These are phyloP conservation scores for Ormyrus pomaceus DNA, from an alignment of 2,888 invertebrate species.

Conservation along the genomic window DNA sequence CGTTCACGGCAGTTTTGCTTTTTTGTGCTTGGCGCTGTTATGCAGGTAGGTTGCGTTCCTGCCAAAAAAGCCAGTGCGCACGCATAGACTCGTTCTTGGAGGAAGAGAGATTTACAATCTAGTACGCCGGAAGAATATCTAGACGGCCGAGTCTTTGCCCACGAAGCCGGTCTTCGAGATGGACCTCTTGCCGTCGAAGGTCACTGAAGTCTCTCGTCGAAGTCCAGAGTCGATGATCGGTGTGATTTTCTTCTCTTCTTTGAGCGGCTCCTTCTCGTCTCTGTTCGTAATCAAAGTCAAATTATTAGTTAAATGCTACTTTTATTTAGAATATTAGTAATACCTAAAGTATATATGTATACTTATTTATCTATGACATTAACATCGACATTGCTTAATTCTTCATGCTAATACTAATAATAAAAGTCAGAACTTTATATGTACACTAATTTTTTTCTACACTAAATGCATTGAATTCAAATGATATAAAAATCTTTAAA, in stretches of 20 bases:
- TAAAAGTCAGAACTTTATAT: neutral
- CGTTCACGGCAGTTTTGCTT: neutral
- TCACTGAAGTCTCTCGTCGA: constrained; percentile 84
- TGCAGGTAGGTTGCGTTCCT: constrained; percentile 2
- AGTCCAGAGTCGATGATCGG: constrained; percentile 78
- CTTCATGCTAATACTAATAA: constrained; percentile 9
- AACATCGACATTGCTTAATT: constrained; percentile 1
- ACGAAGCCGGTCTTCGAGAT: constrained; percentile 91
- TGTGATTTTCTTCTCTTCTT: constrained; percentile 79
- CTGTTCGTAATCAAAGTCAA: constrained; percentile 72
- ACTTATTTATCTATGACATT: constrained; percentile 5
- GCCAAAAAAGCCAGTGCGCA: constrained; percentile 9
- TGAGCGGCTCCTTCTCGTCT: constrained; percentile 90
- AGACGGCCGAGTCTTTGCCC: constrained; percentile 94
- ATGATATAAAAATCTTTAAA: too few species aligned
- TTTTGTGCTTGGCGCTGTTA: constrained; percentile 14
- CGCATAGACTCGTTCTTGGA: constrained; percentile 52
- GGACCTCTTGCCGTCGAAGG: constrained; percentile 89
- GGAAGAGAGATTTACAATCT: constrained; percentile 73
- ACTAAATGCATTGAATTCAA: too few species aligned
- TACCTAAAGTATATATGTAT: too few species aligned
- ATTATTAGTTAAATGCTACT: neutral
- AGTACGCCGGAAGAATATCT: constrained; percentile 76
- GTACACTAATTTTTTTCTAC: neutral
- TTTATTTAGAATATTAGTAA: too few species aligned